Evolutionary conservation across 2,797 vertebrate genomes (phyloP).

Genomic region (Sebastolobus altivelis): DNA sequence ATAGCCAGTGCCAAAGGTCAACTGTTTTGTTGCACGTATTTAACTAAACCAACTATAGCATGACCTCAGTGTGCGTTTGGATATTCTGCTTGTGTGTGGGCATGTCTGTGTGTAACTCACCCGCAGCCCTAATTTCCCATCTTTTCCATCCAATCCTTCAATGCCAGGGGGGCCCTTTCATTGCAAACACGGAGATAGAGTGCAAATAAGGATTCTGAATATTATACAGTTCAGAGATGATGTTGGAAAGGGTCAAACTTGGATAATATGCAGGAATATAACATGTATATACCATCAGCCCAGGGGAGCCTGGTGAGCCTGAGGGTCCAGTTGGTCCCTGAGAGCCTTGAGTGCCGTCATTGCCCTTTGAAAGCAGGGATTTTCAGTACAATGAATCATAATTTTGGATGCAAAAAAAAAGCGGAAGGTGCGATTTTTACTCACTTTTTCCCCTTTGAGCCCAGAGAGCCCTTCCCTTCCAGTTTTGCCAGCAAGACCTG

Average conservation of each 20-base stretch:
- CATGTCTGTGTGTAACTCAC: slow-evolving; percentile 74
- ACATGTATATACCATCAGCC: slow-evolving; percentile 87
- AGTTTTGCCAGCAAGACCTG: slow-evolving; percentile 91
- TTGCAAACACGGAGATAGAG: slow-evolving; percentile 25
- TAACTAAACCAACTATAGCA: neutral
- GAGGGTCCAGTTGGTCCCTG: slow-evolving; percentile 89
- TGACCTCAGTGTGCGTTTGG: neutral
- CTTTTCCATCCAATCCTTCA: slow-evolving; percentile 94
- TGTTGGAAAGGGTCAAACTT: neutral
- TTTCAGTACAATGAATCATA: slow-evolving; percentile 18
- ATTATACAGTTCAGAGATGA: neutral
- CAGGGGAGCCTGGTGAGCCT: slow-evolving; percentile 89
- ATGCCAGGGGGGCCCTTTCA: slow-evolving; percentile 91
- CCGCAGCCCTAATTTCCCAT: slow-evolving; percentile 91
- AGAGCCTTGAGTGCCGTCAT: slow-evolving; percentile 87
- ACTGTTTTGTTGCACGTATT: slow-evolving; percentile 1
- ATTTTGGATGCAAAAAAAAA: neutral
- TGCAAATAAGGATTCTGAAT: neutral
- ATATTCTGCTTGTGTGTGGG: slow-evolving; percentile 3
- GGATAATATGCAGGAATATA: slow-evolving; percentile 1
- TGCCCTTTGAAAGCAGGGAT: slow-evolving; percentile 63
- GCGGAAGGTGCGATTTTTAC: slow-evolving; percentile 22
- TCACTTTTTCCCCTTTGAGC: slow-evolving; percentile 91
- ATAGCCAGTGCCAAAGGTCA: slow-evolving; percentile 38
- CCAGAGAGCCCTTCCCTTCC: slow-evolving; percentile 88